Conservation (phyloP, 2,113 vertebrate genomes). For the Silurus glanis region DNA sequence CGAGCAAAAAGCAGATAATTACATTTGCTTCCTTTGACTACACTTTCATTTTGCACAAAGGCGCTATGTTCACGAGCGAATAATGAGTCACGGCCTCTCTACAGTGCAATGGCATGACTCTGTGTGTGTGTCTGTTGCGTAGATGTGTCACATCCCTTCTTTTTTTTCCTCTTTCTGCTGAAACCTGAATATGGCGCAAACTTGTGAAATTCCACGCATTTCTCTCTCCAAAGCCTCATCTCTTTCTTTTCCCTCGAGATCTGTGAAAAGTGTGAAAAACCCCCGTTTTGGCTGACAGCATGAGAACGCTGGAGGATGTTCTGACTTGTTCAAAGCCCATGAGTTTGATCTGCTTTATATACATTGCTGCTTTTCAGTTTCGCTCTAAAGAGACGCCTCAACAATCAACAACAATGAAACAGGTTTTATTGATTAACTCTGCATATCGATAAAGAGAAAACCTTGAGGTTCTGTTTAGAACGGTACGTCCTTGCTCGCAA, state of each 20-base stretch:
- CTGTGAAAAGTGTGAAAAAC: conserved; percentile 38
- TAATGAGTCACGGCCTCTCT: conserved; percentile 8
- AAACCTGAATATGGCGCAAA: not conserved
- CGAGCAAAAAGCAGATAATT: conserved; percentile 21
- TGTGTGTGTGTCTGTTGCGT: not conserved
- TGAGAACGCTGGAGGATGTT: conserved; percentile 31
- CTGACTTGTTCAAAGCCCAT: conserved; percentile 37
- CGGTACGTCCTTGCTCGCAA: not conserved
- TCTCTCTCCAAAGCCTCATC: conserved; percentile 31
- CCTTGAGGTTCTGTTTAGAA: not conserved
- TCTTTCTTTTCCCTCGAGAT: conserved; percentile 38
- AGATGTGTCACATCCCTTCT: not conserved
- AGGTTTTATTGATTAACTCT: no score
- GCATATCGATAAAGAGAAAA: not conserved
- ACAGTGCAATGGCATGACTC: not conserved
- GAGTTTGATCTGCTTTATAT: not conserved
- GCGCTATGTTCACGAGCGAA: not conserved
- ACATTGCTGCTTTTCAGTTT: not conserved
- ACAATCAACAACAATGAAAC: not conserved
- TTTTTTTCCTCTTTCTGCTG: not conserved
- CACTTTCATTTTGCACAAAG: conserved; percentile 35
- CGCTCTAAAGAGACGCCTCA: not conserved
- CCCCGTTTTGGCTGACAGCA: conserved; percentile 51
- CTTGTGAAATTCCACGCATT: conserved; percentile 66
- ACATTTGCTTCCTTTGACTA: conserved; percentile 18